Evolutionary conservation across 1,140 invertebrate species (phyloP).

Genomic region (Schlechtendalia chinensis): DNA sequence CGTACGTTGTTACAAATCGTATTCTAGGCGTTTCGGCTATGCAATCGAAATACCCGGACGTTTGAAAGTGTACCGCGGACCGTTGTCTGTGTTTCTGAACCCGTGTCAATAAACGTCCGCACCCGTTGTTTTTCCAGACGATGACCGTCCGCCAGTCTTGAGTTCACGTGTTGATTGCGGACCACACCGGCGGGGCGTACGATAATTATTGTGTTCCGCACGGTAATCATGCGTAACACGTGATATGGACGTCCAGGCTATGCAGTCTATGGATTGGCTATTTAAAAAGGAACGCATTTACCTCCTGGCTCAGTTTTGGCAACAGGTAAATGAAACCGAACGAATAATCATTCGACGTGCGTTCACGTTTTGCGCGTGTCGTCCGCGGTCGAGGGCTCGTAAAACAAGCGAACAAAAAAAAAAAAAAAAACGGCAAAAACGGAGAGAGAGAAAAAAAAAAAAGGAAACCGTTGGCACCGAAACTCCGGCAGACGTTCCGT

Average conservation of each 20-base stretch:
- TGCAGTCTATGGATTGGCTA: slow-evolving; percentile 91
- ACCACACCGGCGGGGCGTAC: background rate
- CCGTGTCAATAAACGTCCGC: too few species aligned
- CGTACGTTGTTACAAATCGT: background rate
- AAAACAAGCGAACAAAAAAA: too few species aligned
- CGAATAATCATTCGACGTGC: too few species aligned
- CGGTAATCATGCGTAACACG: slow-evolving; percentile 49
- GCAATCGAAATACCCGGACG: slow-evolving; percentile 6
- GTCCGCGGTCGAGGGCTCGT: too few species aligned
- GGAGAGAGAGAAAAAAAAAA: slow-evolving; percentile 18
- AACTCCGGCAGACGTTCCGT: slow-evolving; percentile 33
- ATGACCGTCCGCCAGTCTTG: background rate
- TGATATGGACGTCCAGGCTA: slow-evolving; percentile 69
- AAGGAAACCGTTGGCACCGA: slow-evolving; percentile 17
- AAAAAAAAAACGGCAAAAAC: too few species aligned
- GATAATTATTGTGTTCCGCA: slow-evolving; percentile 54
- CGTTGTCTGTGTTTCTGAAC: background rate
- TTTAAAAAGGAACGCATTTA: slow-evolving; percentile 92
- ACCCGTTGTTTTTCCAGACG: slow-evolving; percentile 10
- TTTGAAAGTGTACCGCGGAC: background rate
- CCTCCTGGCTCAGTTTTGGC: slow-evolving; percentile 88
- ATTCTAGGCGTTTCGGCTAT: slow-evolving; percentile 30
- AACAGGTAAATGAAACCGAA: slow-evolving; percentile 70
- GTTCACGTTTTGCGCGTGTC: too few species aligned
- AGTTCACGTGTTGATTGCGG: background rate